Base-by-base conservation (phyloP, 2,113 vertebrate genomes). In the Psophia crepitans region DNA sequence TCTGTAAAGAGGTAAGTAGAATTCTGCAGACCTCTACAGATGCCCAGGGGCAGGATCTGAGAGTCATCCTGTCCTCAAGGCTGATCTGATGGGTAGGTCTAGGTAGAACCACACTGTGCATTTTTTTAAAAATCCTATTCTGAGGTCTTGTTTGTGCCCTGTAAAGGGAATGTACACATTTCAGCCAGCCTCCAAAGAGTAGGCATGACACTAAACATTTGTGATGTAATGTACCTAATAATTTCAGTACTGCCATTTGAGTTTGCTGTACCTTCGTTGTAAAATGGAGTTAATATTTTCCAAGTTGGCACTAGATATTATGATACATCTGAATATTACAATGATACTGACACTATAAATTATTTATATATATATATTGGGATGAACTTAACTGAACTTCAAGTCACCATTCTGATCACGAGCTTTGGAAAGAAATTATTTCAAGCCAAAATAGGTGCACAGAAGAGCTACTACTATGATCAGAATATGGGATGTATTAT, bases 131-230 rank as follows among this genome's bases (percentile, higher is more conserved):
- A n/a, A 19, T 73, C 28, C 65, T 84, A 6, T 26, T 48, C 22
- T 33, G 58, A 53, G 56, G 5, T 23, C 66, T 0, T 17, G 46
- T 6, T 33, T 20, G 27, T 77, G 69, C 28, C 64, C n/a, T 32
- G 6, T 2, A 0, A 37, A 39, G 30, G 60, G 27, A 28, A 6
- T 9, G 7, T 11, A 28, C 9, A 5, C 12, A 0, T 21, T 77
- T 11, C 56, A 79, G 30, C 39, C 43, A 10, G 8, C 12, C 2
- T 49, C n/a, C 66, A 43, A 28, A 33, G 41, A 68, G 27, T 11
- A 41, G 9, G 18, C 18, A 27, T 4, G 44, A 12, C 39, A 6
- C 39, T 27, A 22, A 37, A 60, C 46, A 7, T 2, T 8, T 51
- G 26, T 7, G 21, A 21, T 43, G 32, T 23, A 19, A 3, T 0